Evolutionary conservation across 1,140 invertebrate species (phyloP).

Genomic region (Cotesia chilonis): DNA sequence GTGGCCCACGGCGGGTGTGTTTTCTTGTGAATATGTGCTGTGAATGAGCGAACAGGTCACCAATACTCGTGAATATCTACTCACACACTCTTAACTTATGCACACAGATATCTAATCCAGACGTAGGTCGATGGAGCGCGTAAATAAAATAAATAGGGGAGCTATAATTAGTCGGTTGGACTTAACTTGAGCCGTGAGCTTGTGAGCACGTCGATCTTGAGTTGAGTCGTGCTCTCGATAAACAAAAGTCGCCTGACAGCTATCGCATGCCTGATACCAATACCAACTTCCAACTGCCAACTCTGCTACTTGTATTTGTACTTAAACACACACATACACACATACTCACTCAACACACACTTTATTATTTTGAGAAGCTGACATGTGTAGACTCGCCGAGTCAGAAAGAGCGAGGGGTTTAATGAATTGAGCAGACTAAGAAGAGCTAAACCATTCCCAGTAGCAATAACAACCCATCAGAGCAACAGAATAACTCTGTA

Average conservation of each 20-base stretch:
- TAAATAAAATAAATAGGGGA: constrained; percentile 65
- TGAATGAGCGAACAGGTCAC: constrained; percentile 5
- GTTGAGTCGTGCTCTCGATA: constrained; percentile 10
- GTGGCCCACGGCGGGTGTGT: constrained; percentile 36
- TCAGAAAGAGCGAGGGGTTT: neutral
- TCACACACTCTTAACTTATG: neutral
- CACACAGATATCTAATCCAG: neutral
- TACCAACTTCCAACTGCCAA: too few species aligned
- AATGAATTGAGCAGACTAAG: constrained; percentile 11
- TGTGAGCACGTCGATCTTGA: constrained; percentile 33
- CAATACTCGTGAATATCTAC: too few species aligned
- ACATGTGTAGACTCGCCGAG: too few species aligned
- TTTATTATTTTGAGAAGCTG: too few species aligned
- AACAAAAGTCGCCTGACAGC: constrained; percentile 16
- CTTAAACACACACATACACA: neutral
- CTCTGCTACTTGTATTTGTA: too few species aligned
- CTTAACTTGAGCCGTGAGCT: constrained; percentile 1
- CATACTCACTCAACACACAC: neutral
- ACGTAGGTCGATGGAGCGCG: constrained; percentile 42
- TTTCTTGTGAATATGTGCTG: constrained; percentile 12
- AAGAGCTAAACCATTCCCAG: constrained; percentile 3
- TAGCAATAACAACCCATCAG: too few species aligned
- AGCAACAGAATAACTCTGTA: too few species aligned
- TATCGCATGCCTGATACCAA: neutral
- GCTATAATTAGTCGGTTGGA: constrained; percentile 60